phyloP scores from a whole-genome alignment of 2,888 invertebrate genomes.

The Geophilus truncorum region DNA sequence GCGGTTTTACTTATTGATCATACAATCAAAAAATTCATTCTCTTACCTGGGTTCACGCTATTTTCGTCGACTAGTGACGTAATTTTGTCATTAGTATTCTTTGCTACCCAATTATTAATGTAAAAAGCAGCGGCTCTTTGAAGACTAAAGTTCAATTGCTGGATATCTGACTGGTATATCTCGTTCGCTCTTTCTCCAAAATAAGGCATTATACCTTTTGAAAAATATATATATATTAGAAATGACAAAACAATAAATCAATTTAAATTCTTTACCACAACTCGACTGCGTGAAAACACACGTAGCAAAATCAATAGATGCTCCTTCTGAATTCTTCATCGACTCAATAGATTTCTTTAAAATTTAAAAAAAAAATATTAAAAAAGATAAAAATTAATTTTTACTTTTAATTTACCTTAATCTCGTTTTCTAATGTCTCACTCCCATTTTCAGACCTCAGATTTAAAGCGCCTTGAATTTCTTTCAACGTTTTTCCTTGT shows the following conservation, averaged over 20 bases:
- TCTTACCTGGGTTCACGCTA: background rate
- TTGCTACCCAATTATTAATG: constrained; percentile 8
- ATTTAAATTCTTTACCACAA: no score
- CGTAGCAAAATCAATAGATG: background rate
- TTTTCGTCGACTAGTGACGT: background rate
- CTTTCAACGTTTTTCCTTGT: background rate
- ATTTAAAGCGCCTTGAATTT: background rate
- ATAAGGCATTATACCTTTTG: background rate
- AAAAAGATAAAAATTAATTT: background rate
- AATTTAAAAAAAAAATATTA: background rate
- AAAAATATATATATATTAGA: no score
- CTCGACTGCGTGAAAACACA: background rate
- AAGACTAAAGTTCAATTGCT: background rate
- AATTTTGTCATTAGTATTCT: background rate
- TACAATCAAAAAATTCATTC: no score
- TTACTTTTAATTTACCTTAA: background rate
- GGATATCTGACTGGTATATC: background rate
- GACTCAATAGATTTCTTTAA: background rate
- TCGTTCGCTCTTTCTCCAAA: background rate
- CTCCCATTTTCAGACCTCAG: background rate
- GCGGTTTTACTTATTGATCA: no score
- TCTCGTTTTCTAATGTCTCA: background rate
- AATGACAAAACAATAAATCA: no score
- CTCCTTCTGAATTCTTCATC: constrained; percentile 9
- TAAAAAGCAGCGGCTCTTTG: background rate